phyloP scores from a whole-genome alignment of 2,797 vertebrate genomes.

The Molossus molossus region DNA sequence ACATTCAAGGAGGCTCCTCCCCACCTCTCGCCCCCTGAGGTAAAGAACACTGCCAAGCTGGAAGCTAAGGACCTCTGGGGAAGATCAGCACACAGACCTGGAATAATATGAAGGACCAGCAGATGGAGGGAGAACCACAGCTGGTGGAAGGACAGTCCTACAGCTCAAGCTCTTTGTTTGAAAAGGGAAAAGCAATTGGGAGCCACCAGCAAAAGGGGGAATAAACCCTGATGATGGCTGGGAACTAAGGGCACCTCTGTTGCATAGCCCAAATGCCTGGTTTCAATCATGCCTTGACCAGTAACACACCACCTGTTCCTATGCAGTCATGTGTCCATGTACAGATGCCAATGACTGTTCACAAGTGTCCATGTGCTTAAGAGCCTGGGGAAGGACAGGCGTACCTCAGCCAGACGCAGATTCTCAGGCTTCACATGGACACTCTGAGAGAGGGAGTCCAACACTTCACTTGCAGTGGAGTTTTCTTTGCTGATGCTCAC shows the following conservation, averaged over 20 bases:
- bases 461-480: slow-evolving; percentile 96
- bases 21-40: background rate
- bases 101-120: background rate
- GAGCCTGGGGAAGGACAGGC: background rate
- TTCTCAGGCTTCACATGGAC: slow-evolving; percentile 96
- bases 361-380: fast-evolving
- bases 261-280: background rate
- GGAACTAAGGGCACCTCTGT: background rate
- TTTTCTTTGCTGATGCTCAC: slow-evolving; percentile 99
- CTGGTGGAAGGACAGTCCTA: background rate
- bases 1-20: background rate
- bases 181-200: background rate
- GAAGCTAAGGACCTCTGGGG: background rate
- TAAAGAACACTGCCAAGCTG: background rate
- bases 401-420: slow-evolving; percentile 96
- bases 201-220: background rate
- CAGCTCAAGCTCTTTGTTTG: background rate
- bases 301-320: background rate
- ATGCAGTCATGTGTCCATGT: too few species aligned
- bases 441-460: slow-evolving; percentile 96
- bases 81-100: background rate
- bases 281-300: background rate
- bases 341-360: background rate
- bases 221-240: background rate
- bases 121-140: background rate